phyloP scores from a whole-genome alignment of 2,797 vertebrate genomes.

The Poecilia wingei region DNA sequence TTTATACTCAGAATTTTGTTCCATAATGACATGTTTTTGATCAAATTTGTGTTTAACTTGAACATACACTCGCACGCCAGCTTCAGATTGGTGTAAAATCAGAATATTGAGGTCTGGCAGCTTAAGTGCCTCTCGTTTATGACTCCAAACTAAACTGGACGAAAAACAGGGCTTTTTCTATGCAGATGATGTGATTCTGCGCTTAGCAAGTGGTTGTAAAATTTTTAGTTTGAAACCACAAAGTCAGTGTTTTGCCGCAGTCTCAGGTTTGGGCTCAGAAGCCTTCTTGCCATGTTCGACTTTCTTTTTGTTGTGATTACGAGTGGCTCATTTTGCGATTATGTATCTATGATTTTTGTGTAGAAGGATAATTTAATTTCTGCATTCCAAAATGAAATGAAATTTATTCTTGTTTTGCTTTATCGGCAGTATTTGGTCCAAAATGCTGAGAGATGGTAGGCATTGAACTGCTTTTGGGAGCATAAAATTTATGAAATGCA shows the following conservation, averaged over 20 bases:
- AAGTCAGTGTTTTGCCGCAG: constrained; percentile 47
- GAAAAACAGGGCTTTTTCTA: constrained; percentile 40
- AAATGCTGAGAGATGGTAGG: constrained; percentile 6
- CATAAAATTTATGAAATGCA: not conserved
- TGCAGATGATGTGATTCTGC: constrained; percentile 16
- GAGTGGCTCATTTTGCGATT: constrained; percentile 12
- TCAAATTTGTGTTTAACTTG: constrained; percentile 1
- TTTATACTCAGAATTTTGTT: not conserved
- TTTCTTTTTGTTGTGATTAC: constrained; percentile 10
- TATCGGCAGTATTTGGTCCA: constrained; percentile 22
- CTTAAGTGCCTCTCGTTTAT: constrained; percentile 49
- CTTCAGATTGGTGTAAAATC: constrained; percentile 18
- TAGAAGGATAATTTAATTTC: constrained; percentile 4
- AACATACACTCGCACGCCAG: constrained; percentile 17
- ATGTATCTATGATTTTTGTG: constrained; percentile 23
- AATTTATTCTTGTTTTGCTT: not conserved
- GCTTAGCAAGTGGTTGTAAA: constrained; percentile 20
- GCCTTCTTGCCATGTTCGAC: constrained; percentile 50
- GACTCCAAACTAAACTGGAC: constrained; percentile 13
- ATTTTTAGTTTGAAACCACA: constrained; percentile 25
- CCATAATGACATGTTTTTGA: constrained; percentile 3
- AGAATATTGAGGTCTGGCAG: constrained; percentile 21
- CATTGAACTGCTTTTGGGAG: not conserved
- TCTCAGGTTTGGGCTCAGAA: constrained; percentile 69
- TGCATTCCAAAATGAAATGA: constrained; percentile 13